Percentiles rank a stretch among this genome's conserved stretches.
These are phyloP conservation scores for Drosophila suboccidentalis DNA, from an alignment of 2,888 invertebrate genomes.

Conservation along the genomic window DNA sequence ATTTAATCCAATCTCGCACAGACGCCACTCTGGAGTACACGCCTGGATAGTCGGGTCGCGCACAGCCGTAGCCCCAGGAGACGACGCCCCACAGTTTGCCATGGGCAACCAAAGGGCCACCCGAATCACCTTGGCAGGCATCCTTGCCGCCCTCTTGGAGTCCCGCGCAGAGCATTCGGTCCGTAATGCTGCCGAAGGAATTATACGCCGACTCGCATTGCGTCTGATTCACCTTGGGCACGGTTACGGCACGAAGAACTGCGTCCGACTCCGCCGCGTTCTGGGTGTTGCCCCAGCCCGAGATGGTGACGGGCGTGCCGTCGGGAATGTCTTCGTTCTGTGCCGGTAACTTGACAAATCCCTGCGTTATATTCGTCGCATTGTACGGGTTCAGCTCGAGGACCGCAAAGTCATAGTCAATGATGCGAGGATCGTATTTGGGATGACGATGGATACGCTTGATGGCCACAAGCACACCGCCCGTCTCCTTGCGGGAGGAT, in stretches of 20 bases:
- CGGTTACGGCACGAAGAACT: slow-evolving; percentile 69
- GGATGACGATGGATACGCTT: slow-evolving; percentile 81
- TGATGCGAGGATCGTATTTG: slow-evolving; percentile 81
- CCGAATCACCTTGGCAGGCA: slow-evolving; percentile 83
- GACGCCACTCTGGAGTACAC: slow-evolving; percentile 79
- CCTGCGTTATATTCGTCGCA: slow-evolving; percentile 54
- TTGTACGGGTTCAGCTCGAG: slow-evolving; percentile 78
- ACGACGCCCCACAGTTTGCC: slow-evolving; percentile 80
- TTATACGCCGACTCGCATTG: slow-evolving; percentile 70
- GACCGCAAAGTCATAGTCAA: slow-evolving; percentile 86
- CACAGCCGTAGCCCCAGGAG: slow-evolving; percentile 84
- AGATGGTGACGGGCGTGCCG: slow-evolving; percentile 73
- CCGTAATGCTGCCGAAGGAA: slow-evolving; percentile 69
- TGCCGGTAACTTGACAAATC: slow-evolving; percentile 66
- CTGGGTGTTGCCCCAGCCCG: slow-evolving; percentile 84
- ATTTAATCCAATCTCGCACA: slow-evolving; percentile 75
- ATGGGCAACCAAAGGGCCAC: slow-evolving; percentile 78
- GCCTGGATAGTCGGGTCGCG: slow-evolving; percentile 76
- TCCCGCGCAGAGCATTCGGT: slow-evolving; percentile 83
- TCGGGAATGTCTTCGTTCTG: slow-evolving; percentile 68
- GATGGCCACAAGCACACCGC: slow-evolving; percentile 83
- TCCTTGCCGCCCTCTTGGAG: slow-evolving; percentile 78
- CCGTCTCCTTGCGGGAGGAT: slow-evolving; percentile 78
- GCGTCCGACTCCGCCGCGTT: slow-evolving; percentile 53
- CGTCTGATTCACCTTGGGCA: slow-evolving; percentile 77